Evolutionary conservation across 2,888 invertebrate species (phyloP).

Genomic region (Escarpia spicata): DNA sequence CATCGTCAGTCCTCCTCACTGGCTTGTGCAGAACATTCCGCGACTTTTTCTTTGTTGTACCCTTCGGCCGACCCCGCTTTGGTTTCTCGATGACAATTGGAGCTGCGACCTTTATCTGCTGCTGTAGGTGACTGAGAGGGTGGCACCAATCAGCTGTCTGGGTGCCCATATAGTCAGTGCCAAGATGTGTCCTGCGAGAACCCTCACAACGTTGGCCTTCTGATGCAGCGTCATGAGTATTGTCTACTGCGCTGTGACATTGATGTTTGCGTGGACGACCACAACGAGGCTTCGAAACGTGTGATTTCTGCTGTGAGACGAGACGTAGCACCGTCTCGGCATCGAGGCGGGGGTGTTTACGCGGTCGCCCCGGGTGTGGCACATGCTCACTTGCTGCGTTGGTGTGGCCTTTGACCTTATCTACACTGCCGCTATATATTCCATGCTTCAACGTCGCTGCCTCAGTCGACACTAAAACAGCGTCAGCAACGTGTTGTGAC

Average conservation of each 20-base stretch:
- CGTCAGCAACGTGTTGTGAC: not conserved
- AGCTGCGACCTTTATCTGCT: not conserved
- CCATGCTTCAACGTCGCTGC: not conserved
- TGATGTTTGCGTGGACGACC: not conserved
- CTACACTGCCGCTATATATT: not conserved
- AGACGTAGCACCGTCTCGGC: constrained; percentile 4
- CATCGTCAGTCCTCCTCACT: not conserved
- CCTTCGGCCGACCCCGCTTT: constrained; percentile 26
- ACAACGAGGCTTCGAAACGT: not conserved
- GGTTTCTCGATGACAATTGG: not conserved
- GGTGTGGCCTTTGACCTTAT: not conserved
- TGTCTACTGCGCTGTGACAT: not conserved
- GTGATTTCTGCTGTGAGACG: not conserved
- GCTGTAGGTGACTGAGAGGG: not conserved
- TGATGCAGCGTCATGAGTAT: not conserved
- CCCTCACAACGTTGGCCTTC: not conserved
- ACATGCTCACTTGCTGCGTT: not conserved
- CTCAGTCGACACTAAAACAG: not conserved
- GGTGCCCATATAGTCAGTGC: not conserved
- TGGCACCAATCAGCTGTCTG: not conserved
- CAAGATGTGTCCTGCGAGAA: not conserved
- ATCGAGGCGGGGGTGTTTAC: not conserved
- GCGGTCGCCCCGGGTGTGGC: not conserved
- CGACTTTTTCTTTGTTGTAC: constrained; percentile 25
- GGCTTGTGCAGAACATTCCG: not conserved